phyloP scores from a whole-genome alignment of 2,797 vertebrate species.

The Onychomys arenicola region DNA sequence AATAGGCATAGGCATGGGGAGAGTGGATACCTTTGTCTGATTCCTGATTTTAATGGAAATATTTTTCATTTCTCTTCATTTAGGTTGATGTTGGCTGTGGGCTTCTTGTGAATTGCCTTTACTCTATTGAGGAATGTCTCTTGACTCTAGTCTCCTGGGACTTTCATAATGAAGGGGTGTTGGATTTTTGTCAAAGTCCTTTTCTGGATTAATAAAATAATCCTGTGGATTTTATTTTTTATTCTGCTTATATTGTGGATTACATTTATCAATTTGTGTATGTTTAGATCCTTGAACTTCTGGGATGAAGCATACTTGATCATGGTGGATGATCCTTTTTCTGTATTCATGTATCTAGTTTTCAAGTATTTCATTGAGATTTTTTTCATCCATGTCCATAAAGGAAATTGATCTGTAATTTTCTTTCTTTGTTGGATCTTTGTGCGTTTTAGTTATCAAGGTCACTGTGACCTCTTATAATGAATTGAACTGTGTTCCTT shows the following conservation, averaged over 20 bases:
- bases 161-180: neutral
- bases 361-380: neutral
- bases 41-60: neutral
- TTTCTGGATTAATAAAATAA: no score
- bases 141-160: neutral
- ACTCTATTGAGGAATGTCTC: neutral
- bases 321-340: neutral
- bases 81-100: neutral
- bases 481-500: neutral
- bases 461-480: neutral
- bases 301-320: neutral
- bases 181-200: neutral
- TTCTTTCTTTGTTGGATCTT: neutral
- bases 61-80: neutral
- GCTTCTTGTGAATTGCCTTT: neutral
- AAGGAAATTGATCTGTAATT: neutral
- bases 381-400: neutral
- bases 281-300: neutral
- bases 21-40: neutral
- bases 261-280: no score
- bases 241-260: no score
- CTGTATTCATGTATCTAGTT: neutral
- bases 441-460: neutral
- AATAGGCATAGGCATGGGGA: neutral
- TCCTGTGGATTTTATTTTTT: no score